Base-by-base conservation (phyloP, 2,113 vertebrate species). In the Catharus fuscescens region DNA sequence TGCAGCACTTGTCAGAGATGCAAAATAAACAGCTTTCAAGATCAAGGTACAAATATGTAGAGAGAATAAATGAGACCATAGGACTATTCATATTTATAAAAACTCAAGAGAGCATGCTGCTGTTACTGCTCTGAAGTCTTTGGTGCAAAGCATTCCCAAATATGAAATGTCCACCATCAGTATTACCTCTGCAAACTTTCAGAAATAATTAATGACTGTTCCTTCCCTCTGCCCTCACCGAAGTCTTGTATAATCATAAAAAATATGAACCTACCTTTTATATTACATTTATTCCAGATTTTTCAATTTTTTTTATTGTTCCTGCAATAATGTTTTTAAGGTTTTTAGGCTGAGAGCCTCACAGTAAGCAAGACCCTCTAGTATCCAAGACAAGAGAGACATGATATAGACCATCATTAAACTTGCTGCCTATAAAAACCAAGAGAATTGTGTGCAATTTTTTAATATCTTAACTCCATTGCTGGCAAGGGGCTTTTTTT, bases 61-160 rank as follows among this genome's bases (percentile, higher is more conserved):
- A 61, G 25, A 45, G 60, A 80, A 80, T 62, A 83, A 74, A 78
- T 86, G 32, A 93, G 71, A n/a, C 21, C 0, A 0, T 40, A 80
- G 48, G 26, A 45, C 53, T 72, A 38, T 40, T 50, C 42, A 28
- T 78, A 56, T 52, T 91, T 82, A 70, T 21, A 62, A 2, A 24
- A 56, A 26, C 14, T 60, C 60, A 44, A 14, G 40, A 44, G 17
- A 70, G 4, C 77, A 44, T 38, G 8, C 28, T 71, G 1, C 42
- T 80, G 10, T 59, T 77, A 31, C 29, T 3, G 3, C 18, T 70
- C 16, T 59, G 56, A 86, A 64, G 38, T 38, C 28, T 47, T 18
- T 5, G 3, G 19, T 87, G 66, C n/a, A 83, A 93, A 97, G 38
- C 66, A 86, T 85, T 90, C 42, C n/a, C 62, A 52, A 53, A 86